Percentiles rank a stretch among this genome's conserved stretches.
Evolutionary conservation across 2,888 invertebrate species (phyloP).

Genomic region (Acronicta psi): DNA sequence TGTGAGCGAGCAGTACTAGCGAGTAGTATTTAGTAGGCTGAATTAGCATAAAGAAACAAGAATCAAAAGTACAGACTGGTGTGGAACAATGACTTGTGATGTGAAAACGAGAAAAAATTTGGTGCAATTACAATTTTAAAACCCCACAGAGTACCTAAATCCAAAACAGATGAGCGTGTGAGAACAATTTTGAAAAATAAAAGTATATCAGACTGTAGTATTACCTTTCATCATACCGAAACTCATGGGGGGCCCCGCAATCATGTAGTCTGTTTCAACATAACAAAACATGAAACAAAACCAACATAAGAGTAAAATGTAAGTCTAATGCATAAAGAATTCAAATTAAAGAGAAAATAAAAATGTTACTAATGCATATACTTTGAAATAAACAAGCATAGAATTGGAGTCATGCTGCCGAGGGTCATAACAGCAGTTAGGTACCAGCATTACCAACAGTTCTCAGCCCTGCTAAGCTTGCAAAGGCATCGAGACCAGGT

Average conservation of each 20-base stretch:
- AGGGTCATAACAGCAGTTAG: conserved; percentile 75
- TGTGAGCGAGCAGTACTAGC: conserved; percentile 73
- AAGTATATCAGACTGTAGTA: conserved; percentile 79
- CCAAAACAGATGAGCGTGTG: conserved; percentile 79
- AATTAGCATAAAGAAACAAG: conserved; percentile 63
- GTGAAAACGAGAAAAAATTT: conserved; percentile 75
- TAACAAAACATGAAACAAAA: conserved; percentile 93
- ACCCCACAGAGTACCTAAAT: conserved; percentile 83
- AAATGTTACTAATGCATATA: conserved; percentile 77
- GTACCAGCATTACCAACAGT: conserved; percentile 78
- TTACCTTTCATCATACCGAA: conserved; percentile 97
- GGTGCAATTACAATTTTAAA: conserved; percentile 76
- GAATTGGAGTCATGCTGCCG: conserved; percentile 82
- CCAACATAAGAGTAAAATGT: conserved; percentile 91
- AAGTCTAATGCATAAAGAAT: conserved; percentile 87
- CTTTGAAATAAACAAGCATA: conserved; percentile 75
- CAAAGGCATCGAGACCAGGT: conserved; percentile 72
- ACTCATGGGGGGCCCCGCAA: conserved; percentile 94
- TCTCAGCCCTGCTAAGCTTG: conserved; percentile 80
- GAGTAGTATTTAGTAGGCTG: conserved; percentile 77
- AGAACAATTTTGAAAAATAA: conserved; percentile 81
- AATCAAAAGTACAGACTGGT: conserved; percentile 60
- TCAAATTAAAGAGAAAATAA: conserved; percentile 71
- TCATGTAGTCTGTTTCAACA: conserved; percentile 91
- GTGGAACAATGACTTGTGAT: conserved; percentile 75